Evolutionary conservation across 2,888 invertebrate genomes (phyloP), one percentile per base, ranked within the genome.

Genomic region (Deilephila elpenor): DNA sequence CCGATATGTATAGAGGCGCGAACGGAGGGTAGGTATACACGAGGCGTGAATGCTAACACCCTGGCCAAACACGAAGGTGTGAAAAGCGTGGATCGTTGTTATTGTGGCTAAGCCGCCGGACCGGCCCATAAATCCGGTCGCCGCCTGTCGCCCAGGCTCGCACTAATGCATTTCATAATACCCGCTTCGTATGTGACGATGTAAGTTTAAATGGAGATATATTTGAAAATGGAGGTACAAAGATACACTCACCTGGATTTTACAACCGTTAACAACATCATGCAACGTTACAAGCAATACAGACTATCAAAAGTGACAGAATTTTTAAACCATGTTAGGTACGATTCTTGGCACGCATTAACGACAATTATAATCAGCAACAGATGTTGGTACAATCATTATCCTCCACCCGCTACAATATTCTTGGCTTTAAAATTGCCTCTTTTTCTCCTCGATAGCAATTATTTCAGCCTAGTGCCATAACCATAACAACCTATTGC

Each of bases 61-160:
- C 82, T 83, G 82, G 82, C 85, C 93, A 94, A 94, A 94, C 91
- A 94, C 85, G 84, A 88, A 94, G 93, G 94, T 94, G 94, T 94
- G 94, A 94, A 94, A 94, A 94, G 93, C 89, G 83, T 83, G 82
- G 80, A 83, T 84, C 85, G 87, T 86, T 83, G 83, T 82, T 89
- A 89, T 90, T 91, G 86, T 87, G 86, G 88, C 86, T 93, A 91
- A 93, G 93, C 94, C 89, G 90, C 89, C 83, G 82, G 82, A 85
- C 89, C 87, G 86, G 87, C 86, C 86, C 87, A 87, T 92, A 93
- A 93, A 93, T 89, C 89, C 86, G 83, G 78, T 74, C 77, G 76
- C 78, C 73, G 70, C 37, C 34, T 62, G 76, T 78, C 74, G 59
- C 61, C 74, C 75, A 78, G 64, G 74, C 59, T 59, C 72, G 59